These are phyloP conservation scores for Neoscelio sp. DNA, from an alignment of 2,888 invertebrate genomes.

Conservation along the genomic window DNA sequence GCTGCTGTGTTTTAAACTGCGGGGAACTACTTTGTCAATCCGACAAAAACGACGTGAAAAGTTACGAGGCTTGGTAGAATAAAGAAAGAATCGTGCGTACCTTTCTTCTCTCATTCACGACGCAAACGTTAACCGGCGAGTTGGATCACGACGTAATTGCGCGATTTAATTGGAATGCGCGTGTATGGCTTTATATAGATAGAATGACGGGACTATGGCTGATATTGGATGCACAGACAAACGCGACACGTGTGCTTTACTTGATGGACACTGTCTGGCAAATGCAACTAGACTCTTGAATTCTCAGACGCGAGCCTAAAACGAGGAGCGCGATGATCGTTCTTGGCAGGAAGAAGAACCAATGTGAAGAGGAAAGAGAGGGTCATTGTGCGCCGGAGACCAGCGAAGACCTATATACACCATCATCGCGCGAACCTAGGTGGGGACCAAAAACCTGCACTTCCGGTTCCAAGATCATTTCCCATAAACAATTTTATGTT, in stretches of 20 bases:
- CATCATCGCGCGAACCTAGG: slow-evolving; percentile 3
- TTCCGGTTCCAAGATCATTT: slow-evolving; percentile 21
- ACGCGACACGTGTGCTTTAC: slow-evolving; percentile 69
- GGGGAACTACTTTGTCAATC: too few relatives aligned
- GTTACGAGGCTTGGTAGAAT: neutral
- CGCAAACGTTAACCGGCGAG: slow-evolving; percentile 70
- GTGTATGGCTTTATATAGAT: slow-evolving; percentile 44
- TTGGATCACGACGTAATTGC: too few relatives aligned
- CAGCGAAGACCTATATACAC: slow-evolving; percentile 6
- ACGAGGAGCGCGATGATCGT: slow-evolving; percentile 76
- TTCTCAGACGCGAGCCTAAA: slow-evolving; percentile 73
- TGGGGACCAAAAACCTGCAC: slow-evolving; percentile 21
- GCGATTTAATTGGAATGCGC: neutral
- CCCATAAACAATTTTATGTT: too few relatives aligned
- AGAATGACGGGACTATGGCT: slow-evolving; percentile 28
- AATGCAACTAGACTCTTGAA: slow-evolving; percentile 79
- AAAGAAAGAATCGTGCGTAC: slow-evolving; percentile 67
- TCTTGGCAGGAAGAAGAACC: slow-evolving; percentile 75
- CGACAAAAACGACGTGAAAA: too few relatives aligned
- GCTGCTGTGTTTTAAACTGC: neutral
- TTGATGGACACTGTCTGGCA: slow-evolving; percentile 76
- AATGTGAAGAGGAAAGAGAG: slow-evolving; percentile 57
- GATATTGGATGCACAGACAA: slow-evolving; percentile 43
- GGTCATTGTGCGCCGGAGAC: slow-evolving; percentile 61
- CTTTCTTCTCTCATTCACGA: slow-evolving; percentile 73